A percentile compares a stretch with the other conserved stretches of the same genome.
Conservation (phyloP, 2,113 vertebrate species). For the Charina bottae region DNA sequence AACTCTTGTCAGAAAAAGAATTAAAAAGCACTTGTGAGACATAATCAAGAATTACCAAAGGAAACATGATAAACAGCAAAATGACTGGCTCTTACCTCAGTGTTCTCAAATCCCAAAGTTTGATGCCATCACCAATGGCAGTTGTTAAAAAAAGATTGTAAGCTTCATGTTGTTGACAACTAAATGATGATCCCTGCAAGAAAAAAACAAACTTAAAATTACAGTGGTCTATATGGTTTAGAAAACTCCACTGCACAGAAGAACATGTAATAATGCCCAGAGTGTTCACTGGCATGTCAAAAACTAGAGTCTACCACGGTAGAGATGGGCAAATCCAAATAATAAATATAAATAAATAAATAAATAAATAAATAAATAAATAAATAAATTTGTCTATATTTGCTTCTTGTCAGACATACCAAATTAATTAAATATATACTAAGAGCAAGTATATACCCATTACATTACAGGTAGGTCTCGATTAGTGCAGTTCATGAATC, state of each 20-base stretch:
- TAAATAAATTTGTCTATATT: not conserved
- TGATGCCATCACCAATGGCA: constrained; percentile 84
- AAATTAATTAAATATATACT: not conserved
- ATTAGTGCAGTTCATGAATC: too few species aligned
- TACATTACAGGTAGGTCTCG: not conserved
- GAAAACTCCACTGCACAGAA: not conserved
- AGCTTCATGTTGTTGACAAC: constrained; percentile 72
- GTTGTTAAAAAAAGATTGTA: constrained; percentile 88
- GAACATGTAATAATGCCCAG: not conserved
- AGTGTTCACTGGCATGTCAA: not conserved
- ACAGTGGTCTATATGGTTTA: not conserved
- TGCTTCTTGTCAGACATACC: not conserved
- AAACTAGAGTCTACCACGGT: too few species aligned
- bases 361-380: too few species aligned
- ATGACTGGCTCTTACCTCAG: constrained; percentile 75
- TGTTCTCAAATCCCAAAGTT: constrained; percentile 89
- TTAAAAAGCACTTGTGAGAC: not conserved
- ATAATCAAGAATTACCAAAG: not conserved
- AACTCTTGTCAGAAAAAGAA: not conserved
- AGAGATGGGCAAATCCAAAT: too few species aligned
- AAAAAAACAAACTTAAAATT: constrained; percentile 31
- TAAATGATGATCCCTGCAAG: constrained; percentile 84
- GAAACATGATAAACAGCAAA: not conserved
- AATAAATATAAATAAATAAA: too few species aligned
- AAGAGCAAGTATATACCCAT: not conserved